Evolutionary conservation across 2,113 vertebrate species (phyloP).

Genomic region (Hepsetus odoe): DNA sequence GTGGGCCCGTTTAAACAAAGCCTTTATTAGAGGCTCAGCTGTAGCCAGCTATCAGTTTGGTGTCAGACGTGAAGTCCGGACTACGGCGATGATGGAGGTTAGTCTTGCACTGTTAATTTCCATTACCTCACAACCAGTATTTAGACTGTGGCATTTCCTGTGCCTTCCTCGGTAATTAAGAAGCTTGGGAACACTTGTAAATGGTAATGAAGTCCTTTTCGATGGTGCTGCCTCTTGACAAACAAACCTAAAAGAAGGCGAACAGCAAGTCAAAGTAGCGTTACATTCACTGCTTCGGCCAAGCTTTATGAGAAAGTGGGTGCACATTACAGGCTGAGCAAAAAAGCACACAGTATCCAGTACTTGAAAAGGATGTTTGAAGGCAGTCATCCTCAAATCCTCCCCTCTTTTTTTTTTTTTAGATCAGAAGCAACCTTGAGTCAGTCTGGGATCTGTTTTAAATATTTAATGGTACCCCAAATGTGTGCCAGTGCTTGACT

Average conservation of each 20-base stretch:
- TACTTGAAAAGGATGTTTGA: slow-evolving; percentile 34
- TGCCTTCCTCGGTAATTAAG: slow-evolving; percentile 65
- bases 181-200: slow-evolving; percentile 62
- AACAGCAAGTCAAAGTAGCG: slow-evolving; percentile 38
- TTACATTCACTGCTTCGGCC: slow-evolving; percentile 30
- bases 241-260: slow-evolving; percentile 12
- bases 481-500: not conserved
- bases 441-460: slow-evolving; percentile 30
- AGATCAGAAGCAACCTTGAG: slow-evolving; percentile 41
- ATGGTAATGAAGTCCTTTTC: slow-evolving; percentile 67
- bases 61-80: slow-evolving; percentile 8
- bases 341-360: slow-evolving; percentile 9
- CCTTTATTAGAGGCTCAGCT: slow-evolving; percentile 21
- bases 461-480: slow-evolving; percentile 40
- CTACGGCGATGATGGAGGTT: not conserved
- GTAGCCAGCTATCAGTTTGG: slow-evolving; percentile 36
- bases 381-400: slow-evolving; percentile 32
- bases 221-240: slow-evolving; percentile 56
- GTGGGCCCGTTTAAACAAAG: slow-evolving; percentile 9
- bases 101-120: slow-evolving; percentile 59
- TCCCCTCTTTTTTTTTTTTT: too few species aligned
- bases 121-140: slow-evolving; percentile 64
- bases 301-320: slow-evolving; percentile 9
- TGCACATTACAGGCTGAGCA: slow-evolving; percentile 15
- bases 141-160: slow-evolving; percentile 66